Evolutionary conservation across 1,140 invertebrate genomes (phyloP), one percentile per base, ranked within the genome.

Genomic region (Pseudomyrmex concolor): DNA sequence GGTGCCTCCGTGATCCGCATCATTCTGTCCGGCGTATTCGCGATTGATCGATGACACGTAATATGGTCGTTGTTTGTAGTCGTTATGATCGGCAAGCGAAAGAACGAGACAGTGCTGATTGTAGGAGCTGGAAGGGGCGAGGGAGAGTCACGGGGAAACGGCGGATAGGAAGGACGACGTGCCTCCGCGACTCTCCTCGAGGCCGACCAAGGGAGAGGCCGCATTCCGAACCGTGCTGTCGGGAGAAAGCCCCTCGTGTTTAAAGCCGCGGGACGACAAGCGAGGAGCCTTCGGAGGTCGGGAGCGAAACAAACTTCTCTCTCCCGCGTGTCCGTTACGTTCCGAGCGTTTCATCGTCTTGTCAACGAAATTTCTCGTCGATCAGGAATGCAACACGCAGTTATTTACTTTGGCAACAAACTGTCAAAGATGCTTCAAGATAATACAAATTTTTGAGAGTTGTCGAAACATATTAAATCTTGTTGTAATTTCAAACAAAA

Each of bases 231-330:
- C 88, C 48, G 43, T 76, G 66, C 76, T 34, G 48, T 13, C 51
- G 15, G 87, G 91, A 91, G 91, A 91, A 91, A 91, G 91, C 91
- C 89, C 90, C 89, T 91, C 87, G 86, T 86, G 71, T 9, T 73
- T 88, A 84, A 34, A 84, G 83, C 76, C 81, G 72, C 83, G 67
- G 63, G 74, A 76, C 73, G 60, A 76, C 72, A n/a, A 25, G 73
- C 48, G 10, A 51, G 34, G 45, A 50, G 66, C 54, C 76, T 48
- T 57, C 54, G 19, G 76, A 80, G 66, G 76, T 70, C 64, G 54
- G 13, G 1, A 66, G n/a, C 73, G 74, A 55, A 48, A 48, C 25
- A 2, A 68, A 25, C 43, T 77, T 76, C n/a, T 55, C n/a, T 55
- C 15, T 50, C 25, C 13, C 43, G 17, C 25, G 17, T 34, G 34